Evolutionary conservation across 2,797 vertebrate genomes (phyloP).

Genomic region (Prunella strophiata): DNA sequence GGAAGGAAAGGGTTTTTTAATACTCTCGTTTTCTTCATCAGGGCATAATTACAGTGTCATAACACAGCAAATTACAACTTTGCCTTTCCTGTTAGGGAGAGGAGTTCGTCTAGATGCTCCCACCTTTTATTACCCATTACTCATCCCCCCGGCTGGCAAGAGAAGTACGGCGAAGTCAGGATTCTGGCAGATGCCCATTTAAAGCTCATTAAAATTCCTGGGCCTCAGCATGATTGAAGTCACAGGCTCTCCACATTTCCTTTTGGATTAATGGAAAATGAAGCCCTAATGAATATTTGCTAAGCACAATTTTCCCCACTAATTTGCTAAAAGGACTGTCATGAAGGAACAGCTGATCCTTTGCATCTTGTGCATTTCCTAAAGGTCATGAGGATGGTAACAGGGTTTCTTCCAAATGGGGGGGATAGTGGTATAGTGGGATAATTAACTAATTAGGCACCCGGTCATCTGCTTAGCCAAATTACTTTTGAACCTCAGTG

Average conservation of each 20-base stretch:
- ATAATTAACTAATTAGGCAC: constrained; percentile 66
- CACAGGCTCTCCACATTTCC: constrained; percentile 71
- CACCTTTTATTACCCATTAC: constrained; percentile 73
- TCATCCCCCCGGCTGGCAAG: constrained; percentile 69
- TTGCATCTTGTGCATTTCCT: constrained; percentile 50
- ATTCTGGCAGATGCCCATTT: constrained; percentile 79
- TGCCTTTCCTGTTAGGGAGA: constrained; percentile 67
- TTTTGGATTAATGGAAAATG: constrained; percentile 77
- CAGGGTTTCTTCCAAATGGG: constrained; percentile 31
- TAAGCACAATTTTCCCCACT: constrained; percentile 71
- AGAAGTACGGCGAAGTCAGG: constrained; percentile 65
- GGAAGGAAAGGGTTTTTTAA: constrained; percentile 20
- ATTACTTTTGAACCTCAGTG: constrained; percentile 57
- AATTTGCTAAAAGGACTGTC: constrained; percentile 73
- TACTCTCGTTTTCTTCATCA: constrained; percentile 51
- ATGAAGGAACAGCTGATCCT: constrained; percentile 64
- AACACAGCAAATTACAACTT: constrained; percentile 72
- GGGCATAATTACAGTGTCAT: constrained; percentile 67
- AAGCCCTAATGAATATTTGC: constrained; percentile 76
- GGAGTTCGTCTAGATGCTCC: constrained; percentile 48
- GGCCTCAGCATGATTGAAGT: constrained; percentile 74
- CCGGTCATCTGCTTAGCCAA: constrained; percentile 51
- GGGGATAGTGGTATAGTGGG: background rate
- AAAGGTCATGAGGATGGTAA: constrained; percentile 46
- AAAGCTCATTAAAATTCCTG: constrained; percentile 78